These are phyloP conservation scores for Melanostoma mellinum DNA, from an alignment of 2,888 invertebrate species.

Conservation along the genomic window DNA sequence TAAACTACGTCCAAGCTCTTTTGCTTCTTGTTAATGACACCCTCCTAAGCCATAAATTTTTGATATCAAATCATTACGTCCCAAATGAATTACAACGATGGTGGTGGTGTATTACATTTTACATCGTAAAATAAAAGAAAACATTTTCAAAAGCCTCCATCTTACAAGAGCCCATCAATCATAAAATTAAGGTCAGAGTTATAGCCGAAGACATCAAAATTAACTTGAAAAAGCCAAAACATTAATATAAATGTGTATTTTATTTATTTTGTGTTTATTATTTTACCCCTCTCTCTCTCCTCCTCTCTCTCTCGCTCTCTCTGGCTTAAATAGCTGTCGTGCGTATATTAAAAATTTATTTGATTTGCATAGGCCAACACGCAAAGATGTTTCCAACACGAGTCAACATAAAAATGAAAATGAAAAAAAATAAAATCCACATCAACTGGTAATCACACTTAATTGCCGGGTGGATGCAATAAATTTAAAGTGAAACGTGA, in stretches of 20 bases:
- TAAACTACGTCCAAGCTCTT: no score
- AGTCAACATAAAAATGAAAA: not conserved
- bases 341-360: conserved; percentile 22
- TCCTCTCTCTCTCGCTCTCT: no score
- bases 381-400: conserved; percentile 36
- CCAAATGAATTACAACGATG: no score
- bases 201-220: conserved; percentile 19
- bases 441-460: conserved; percentile 53
- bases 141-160: conserved; percentile 3
- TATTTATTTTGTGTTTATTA: not conserved
- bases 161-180: conserved; percentile 33
- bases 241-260: not conserved
- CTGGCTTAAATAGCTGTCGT: conserved; percentile 50
- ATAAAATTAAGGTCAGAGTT: conserved; percentile 42
- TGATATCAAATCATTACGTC: no score
- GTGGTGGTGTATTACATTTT: no score
- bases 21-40: no score
- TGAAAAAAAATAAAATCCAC: conserved; percentile 42
- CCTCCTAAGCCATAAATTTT: no score
- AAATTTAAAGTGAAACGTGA: conserved; percentile 50
- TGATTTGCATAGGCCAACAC: conserved; percentile 61
- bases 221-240: not conserved
- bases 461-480: conserved; percentile 57
- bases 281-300: no score
- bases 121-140: not conserved